Conservation (phyloP, 2,797 vertebrate genomes). For the Typhlichthys eigenmanni region DNA sequence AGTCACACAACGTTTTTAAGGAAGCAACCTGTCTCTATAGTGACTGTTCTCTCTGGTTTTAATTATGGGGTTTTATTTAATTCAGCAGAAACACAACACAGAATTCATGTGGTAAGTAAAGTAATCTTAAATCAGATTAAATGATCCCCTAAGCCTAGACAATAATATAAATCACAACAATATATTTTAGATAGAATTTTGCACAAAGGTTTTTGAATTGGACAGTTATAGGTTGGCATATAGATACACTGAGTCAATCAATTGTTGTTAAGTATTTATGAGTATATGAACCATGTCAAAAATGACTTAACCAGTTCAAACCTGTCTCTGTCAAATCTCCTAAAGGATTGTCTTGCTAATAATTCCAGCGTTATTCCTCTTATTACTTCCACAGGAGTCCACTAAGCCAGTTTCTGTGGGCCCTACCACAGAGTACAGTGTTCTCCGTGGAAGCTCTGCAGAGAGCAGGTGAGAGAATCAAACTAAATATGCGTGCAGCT, state of each 20-base stretch:
- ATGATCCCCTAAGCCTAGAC: too few relatives aligned
- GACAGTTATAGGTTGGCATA: too few relatives aligned
- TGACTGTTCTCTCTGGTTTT: slow-evolving; percentile 3
- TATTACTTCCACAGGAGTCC: slow-evolving; percentile 50
- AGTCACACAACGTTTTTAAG: slow-evolving; percentile 10
- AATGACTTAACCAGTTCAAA: too few relatives aligned
- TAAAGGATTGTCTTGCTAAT: too few relatives aligned
- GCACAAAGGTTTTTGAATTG: too few relatives aligned
- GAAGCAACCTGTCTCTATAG: neutral
- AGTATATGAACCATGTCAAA: too few relatives aligned
- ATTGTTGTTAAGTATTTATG: too few relatives aligned
- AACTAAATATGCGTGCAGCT: too few relatives aligned
- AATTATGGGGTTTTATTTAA: neutral
- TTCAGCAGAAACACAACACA: slow-evolving; percentile 60
- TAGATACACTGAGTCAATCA: too few relatives aligned
- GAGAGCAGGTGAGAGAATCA: slow-evolving; percentile 68
- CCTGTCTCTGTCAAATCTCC: too few relatives aligned
- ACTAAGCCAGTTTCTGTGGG: slow-evolving; percentile 38
- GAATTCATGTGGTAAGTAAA: slow-evolving; percentile 64
- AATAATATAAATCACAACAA: too few relatives aligned
- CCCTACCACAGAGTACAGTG: slow-evolving; percentile 23
- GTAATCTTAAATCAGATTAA: neutral
- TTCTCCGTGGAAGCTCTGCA: neutral
- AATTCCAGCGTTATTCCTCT: slow-evolving; percentile 2
- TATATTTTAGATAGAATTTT: too few relatives aligned